These are phyloP conservation scores for Pherbina coryleti DNA, from an alignment of 2,888 invertebrate species.

Conservation along the genomic window DNA sequence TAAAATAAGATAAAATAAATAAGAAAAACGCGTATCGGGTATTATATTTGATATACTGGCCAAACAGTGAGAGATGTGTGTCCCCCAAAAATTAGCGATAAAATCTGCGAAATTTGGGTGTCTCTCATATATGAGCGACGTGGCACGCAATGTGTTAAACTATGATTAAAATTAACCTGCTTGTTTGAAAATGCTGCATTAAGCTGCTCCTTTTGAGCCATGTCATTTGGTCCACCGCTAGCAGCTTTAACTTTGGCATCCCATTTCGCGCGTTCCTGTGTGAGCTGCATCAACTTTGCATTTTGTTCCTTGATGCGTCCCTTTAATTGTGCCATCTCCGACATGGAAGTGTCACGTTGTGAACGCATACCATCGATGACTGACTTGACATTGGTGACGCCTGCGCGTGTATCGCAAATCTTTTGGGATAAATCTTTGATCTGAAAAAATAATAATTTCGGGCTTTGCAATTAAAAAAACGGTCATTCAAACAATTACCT, in stretches of 20 bases:
- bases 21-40: no score
- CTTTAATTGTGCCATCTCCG: constrained; percentile 87
- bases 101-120: no score
- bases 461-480: neutral
- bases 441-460: constrained; percentile 65
- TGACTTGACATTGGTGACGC: constrained; percentile 90
- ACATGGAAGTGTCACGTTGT: constrained; percentile 91
- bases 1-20: no score
- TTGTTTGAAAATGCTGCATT: constrained; percentile 77
- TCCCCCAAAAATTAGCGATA: no score
- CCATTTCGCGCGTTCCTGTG: constrained; percentile 85
- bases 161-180: constrained; percentile 60
- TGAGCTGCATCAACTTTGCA: constrained; percentile 81
- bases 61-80: no score
- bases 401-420: constrained; percentile 85
- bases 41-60: no score
- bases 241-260: constrained; percentile 75
- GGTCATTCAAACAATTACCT: constrained; percentile 51
- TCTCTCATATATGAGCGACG: no score
- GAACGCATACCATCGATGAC: constrained; percentile 97
- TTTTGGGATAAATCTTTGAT: constrained; percentile 85
- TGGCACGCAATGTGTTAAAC: no score
- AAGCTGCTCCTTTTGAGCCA: constrained; percentile 73
- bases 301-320: constrained; percentile 87
- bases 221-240: constrained; percentile 64